A percentile compares a stretch with the other conserved stretches of the same genome.
phyloP scores from a whole-genome alignment of 2,888 invertebrate species.

The Drosophila borealis region DNA sequence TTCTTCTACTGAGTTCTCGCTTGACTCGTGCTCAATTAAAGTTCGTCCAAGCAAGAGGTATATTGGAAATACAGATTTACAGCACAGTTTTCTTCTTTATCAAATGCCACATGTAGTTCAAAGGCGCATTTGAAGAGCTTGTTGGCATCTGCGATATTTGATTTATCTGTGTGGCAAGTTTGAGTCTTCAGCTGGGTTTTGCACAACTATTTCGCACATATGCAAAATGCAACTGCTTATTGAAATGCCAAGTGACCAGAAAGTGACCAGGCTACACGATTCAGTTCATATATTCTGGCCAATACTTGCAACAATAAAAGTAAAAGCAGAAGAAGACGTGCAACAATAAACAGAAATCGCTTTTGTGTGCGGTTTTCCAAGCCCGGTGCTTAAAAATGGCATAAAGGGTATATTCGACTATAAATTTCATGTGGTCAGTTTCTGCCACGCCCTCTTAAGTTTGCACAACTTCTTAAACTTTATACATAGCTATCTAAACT shows the following conservation, averaged over 20 bases:
- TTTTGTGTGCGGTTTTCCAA: slow-evolving; percentile 67
- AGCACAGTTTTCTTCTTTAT: neutral
- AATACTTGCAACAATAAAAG: slow-evolving; percentile 27
- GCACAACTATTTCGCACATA: slow-evolving; percentile 60
- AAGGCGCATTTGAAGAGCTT: slow-evolving; percentile 9
- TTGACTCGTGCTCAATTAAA: too few species aligned
- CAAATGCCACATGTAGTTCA: slow-evolving; percentile 5
- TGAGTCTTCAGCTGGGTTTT: slow-evolving; percentile 12
- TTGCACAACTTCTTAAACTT: too few species aligned
- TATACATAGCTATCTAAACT: too few species aligned
- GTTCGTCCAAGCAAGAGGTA: too few species aligned
- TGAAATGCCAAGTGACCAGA: slow-evolving; percentile 70
- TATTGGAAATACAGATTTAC: too few species aligned
- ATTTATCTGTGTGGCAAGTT: slow-evolving; percentile 27
- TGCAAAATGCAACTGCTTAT: slow-evolving; percentile 61
- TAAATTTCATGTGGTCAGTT: neutral
- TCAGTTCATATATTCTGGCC: slow-evolving; percentile 27
- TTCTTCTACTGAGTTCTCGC: too few species aligned
- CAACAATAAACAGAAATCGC: slow-evolving; percentile 55
- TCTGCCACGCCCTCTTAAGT: too few species aligned
- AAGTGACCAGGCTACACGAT: slow-evolving; percentile 46
- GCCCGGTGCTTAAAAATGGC: neutral
- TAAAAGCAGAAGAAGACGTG: slow-evolving; percentile 27
- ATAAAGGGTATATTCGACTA: neutral
- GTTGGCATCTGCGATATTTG: slow-evolving; percentile 17